phyloP scores from a whole-genome alignment of 2,113 vertebrate genomes.

The Conger conger region DNA sequence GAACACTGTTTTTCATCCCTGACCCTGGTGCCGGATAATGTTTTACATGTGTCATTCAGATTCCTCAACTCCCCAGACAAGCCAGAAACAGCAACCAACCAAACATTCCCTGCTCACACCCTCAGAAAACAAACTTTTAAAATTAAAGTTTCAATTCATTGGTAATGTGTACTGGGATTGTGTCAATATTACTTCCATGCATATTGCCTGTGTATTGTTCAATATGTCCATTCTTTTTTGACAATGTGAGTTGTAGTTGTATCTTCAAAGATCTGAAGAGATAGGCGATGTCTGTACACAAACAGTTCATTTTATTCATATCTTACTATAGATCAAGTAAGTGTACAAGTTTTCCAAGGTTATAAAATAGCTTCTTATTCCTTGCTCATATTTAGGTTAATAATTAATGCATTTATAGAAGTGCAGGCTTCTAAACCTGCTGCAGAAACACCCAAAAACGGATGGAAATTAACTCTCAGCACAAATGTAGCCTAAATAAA shows the following conservation, averaged over 20 bases:
- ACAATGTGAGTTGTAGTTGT: not conserved
- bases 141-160: not conserved
- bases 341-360: not conserved
- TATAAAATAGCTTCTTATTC: not conserved
- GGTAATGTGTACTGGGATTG: not conserved
- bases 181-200: not conserved
- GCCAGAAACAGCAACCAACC: not conserved
- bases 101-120: not conserved
- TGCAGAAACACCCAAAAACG: not conserved
- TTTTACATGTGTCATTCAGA: conserved; percentile 3
- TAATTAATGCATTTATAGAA: not conserved
- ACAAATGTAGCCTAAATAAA: not conserved
- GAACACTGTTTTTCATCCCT: not conserved
- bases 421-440: not conserved
- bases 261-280: not conserved
- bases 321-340: not conserved
- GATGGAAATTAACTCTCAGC: not conserved
- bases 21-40: not conserved
- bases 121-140: not conserved
- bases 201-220: not conserved
- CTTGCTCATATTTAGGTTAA: not conserved
- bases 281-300: not conserved
- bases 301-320: not conserved
- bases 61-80: not conserved
- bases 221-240: not conserved